Percentiles rank a stretch among this genome's conserved stretches.
These are phyloP conservation scores for Channa maculata DNA, from an alignment of 2,113 vertebrate species.

Conservation along the genomic window DNA sequence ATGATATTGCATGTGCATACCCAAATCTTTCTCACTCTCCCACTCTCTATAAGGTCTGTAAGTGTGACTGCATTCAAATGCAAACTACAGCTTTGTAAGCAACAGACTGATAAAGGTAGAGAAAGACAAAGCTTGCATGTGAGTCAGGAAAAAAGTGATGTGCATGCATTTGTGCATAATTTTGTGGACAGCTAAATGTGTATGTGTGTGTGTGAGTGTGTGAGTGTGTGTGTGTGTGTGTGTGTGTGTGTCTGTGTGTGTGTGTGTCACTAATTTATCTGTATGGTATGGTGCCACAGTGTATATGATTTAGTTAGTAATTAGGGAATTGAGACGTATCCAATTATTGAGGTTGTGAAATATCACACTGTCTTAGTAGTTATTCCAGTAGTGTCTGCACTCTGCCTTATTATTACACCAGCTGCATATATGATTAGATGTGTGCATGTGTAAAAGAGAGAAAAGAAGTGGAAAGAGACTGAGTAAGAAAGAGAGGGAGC, in stretches of 20 bases:
- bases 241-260: constrained; percentile 14
- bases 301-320: constrained; percentile 75
- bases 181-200: constrained; percentile 22
- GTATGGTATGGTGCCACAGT: constrained; percentile 24
- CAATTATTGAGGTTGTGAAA: constrained; percentile 78
- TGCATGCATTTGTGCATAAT: constrained; percentile 15
- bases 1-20: neutral
- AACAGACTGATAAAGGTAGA: no score
- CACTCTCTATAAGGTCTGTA: neutral
- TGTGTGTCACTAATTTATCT: constrained; percentile 49
- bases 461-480: neutral
- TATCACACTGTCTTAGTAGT: constrained; percentile 70
- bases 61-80: no score
- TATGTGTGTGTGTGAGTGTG: constrained; percentile 31
- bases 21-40: neutral
- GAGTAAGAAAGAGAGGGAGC: neutral
- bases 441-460: neutral
- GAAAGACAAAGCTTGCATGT: neutral
- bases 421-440: constrained; percentile 63
- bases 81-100: neutral
- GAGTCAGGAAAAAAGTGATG: no score
- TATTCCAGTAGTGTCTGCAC: constrained; percentile 68
- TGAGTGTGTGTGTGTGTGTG: constrained; percentile 7
- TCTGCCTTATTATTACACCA: constrained; percentile 65
- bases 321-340: constrained; percentile 74